These are phyloP conservation scores for Cantharis nigra DNA, from an alignment of 2,888 invertebrate genomes.

Conservation along the genomic window DNA sequence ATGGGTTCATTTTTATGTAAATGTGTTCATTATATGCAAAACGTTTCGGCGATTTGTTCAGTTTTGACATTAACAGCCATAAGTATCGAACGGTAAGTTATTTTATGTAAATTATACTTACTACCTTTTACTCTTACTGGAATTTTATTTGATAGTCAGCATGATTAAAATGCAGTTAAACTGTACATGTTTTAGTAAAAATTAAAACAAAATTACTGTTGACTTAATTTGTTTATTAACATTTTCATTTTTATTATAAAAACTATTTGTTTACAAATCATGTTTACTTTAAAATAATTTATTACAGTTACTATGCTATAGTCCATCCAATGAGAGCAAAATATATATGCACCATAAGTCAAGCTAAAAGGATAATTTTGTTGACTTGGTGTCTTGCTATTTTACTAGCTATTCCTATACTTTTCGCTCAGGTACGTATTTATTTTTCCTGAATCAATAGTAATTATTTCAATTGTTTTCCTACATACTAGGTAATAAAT, in stretches of 20 bases:
- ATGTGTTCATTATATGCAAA: constrained; percentile 72
- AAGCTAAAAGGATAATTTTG: constrained; percentile 65
- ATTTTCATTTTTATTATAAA: neutral
- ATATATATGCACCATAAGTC: constrained; percentile 69
- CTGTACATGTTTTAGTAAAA: neutral
- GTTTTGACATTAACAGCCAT: constrained; percentile 73
- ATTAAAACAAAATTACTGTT: neutral
- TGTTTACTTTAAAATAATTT: neutral
- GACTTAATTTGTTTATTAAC: neutral
- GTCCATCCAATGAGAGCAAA: constrained; percentile 72
- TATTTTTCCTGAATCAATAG: neutral
- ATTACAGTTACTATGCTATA: constrained; percentile 70
- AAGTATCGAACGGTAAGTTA: constrained; percentile 69
- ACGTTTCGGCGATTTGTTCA: constrained; percentile 72
- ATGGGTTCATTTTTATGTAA: constrained; percentile 71
- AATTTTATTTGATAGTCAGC: neutral
- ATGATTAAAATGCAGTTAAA: neutral
- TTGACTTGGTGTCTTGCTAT: constrained; percentile 66
- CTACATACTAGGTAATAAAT: neutral
- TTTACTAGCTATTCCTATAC: constrained; percentile 64
- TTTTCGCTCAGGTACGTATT: constrained; percentile 63
- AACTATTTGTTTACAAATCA: neutral
- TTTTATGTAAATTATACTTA: neutral
- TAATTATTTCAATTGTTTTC: neutral
- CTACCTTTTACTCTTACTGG: neutral